Evolutionary conservation across 92 coral and sea anemone genomes (phyloP), one percentile per base, ranked within the genome.

Genomic region (Zoanthus gigantus): DNA sequence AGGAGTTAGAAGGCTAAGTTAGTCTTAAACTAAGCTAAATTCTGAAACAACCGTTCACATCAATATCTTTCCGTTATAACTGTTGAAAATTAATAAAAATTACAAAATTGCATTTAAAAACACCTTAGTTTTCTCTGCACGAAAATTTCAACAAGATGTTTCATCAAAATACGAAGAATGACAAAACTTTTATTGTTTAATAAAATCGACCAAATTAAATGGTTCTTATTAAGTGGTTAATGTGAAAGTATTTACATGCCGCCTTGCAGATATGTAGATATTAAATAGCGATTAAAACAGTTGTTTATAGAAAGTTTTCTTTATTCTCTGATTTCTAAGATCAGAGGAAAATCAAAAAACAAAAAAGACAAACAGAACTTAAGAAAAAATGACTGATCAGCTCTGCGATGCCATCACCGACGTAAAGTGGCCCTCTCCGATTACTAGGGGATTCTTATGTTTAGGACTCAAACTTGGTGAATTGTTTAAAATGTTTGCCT

Each of bases 401-500:
- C 12, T 77, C 67, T 56, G 83, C 71, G 37, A 78, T 78, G 56
- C 83, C 71, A 78, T 79, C 73, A 37, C 44, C 58, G 50, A 34
- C 44, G 52, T 34, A 60, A 79, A 79, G 57, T 44, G 73, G 84
- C 54, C 73, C 73, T 56, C 84, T 45, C 72, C 53, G 53, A 79
- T 79, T 79, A 65, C 72, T 61, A 6, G 58, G 50, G 58, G 9
- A 50, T 16, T 23, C 72, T 34, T 61, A 9, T 30, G 82, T 45
- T 74, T 67, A 28, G 0, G 42, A 77, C 44, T 53, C 67, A 30
- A 77, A 53, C 67, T 54, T 77, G 72, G 58, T n/a, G 74, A 77
- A 88, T 91, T 91, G 87, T 91, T 73, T 45, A 50, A 5, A 29
- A 32, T 95, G 93, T 95, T 95, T 94, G 91, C 94, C 80, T 83